Base-by-base conservation (phyloP, 2,888 invertebrate species). In the Cotesia congregata region DNA sequence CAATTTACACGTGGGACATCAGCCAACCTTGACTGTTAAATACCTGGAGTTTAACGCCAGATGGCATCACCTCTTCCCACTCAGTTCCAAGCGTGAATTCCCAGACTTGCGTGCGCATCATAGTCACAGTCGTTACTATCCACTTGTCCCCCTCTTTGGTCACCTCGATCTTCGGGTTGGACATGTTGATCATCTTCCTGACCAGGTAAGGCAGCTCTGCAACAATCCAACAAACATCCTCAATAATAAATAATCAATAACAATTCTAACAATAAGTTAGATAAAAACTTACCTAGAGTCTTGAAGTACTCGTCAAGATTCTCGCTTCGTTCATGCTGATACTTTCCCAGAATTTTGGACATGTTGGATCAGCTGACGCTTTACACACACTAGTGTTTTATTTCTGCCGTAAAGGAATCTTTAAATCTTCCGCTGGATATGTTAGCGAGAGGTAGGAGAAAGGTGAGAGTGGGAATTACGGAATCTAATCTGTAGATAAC, bases 11-110 rank as follows among this genome's bases (percentile, higher is more conserved):
- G 20, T 59, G n/a, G 5, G 59, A 59, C 6, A 59, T 59, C 3
- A 5, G n/a, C n/a, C n/a, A 12, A 59, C n/a, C 59, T 59, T 59
- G n/a, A 20, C 20, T 59, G 3, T 59, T 3, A 59, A 59, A 6
- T 40, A 67, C 67, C 39, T 41, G 40, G 2, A 67, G 39, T 67
- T n/a, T 67, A n/a, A 67, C 67, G 12, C 67, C 67, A 38, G 40
- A 67, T n/a, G 67, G 39, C 67, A 67, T 67, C 6, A 15, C n/a
- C 15, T 67, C 67, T 67, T 67, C 67, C 15, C 39, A 67, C 15
- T 67, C 40, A 9, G 15, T 15, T n/a, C n/a, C 67, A 1, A 67
- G 15, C 1, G 12, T 7, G 15, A 67, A 67, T 15, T 39, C 67
- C 5, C 39, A 67, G 5, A 67, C 40, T 67, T 67, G 67, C 5